Evolutionary conservation across 2,113 vertebrate genomes (phyloP).

Genomic region (Nerophis lumbriciformis): DNA sequence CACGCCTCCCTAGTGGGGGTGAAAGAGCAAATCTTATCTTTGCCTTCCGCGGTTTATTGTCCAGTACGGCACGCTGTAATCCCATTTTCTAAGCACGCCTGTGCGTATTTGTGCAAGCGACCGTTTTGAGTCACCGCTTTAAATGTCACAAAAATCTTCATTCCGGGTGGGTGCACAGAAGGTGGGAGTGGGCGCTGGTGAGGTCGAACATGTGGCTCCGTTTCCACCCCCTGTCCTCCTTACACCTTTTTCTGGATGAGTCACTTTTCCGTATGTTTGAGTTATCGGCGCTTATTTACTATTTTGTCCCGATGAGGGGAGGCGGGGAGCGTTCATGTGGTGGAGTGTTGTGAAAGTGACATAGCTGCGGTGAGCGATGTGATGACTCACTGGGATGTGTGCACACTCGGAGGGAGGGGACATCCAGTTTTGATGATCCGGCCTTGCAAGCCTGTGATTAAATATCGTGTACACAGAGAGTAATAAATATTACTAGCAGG

Average conservation of each 20-base stretch:
- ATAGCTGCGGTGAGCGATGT: conserved; percentile 55
- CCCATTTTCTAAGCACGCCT: no score
- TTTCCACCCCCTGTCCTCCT: conserved; percentile 1
- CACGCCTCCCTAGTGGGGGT: conserved; percentile 3
- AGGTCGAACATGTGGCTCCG: conserved; percentile 60
- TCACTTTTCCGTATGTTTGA: conserved; percentile 23
- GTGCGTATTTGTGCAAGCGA: no score
- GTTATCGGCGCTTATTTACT: neutral
- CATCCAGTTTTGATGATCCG: conserved; percentile 5
- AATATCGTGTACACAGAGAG: conserved; percentile 8
- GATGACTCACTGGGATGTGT: conserved; percentile 62
- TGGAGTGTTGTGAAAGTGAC: conserved; percentile 67
- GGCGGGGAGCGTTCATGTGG: conserved; percentile 36
- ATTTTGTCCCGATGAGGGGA: conserved; percentile 21
- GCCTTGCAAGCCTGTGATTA: conserved; percentile 13
- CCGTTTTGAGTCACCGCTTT: conserved; percentile 8
- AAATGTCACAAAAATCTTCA: conserved; percentile 17
- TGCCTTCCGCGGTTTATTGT: neutral
- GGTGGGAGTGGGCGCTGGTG: conserved; percentile 53
- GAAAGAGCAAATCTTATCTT: conserved; percentile 16
- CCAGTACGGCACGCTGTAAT: neutral
- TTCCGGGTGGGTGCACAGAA: conserved; percentile 37
- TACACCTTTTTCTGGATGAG: conserved; percentile 39
- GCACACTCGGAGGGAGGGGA: conserved; percentile 15
- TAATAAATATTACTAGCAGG: neutral